Conservation (phyloP, 2,888 invertebrate species). For the Heteromyza rotundicornis region DNA sequence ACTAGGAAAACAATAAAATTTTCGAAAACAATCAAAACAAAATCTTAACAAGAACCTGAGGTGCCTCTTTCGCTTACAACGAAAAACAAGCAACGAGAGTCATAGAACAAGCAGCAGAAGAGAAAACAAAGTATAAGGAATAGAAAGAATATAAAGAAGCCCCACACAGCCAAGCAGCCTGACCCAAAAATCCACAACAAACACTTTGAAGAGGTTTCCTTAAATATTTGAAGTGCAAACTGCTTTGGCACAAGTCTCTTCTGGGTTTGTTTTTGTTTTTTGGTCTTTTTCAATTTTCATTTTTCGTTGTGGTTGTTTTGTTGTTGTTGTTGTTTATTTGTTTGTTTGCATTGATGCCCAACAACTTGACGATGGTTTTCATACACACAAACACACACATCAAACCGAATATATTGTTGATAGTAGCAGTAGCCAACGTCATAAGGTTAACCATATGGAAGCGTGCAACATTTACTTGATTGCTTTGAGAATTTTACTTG, state of each 20-base stretch:
- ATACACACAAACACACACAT: neutral
- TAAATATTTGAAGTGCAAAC: slow-evolving; percentile 6
- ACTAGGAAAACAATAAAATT: neutral
- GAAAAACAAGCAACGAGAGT: neutral
- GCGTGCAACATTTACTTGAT: too few species aligned
- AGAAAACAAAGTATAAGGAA: neutral
- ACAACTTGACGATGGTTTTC: neutral
- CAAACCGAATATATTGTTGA: too few species aligned
- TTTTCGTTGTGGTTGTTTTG: too few species aligned
- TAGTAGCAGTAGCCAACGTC: too few species aligned
- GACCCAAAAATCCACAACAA: slow-evolving; percentile 18
- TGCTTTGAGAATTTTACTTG: too few species aligned
- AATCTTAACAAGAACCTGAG: neutral
- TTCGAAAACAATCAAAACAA: neutral
- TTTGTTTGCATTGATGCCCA: neutral
- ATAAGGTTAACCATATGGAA: too few species aligned
- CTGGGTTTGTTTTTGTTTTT: neutral
- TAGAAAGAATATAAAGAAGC: neutral
- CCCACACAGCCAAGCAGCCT: neutral
- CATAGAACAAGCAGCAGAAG: neutral
- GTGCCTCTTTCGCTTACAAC: neutral
- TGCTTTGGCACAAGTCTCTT: neutral
- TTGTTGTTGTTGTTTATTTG: too few species aligned
- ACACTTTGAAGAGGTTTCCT: neutral
- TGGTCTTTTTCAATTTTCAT: neutral